Conservation (phyloP, 2,797 vertebrate genomes). For the Synanceia verrucosa region DNA sequence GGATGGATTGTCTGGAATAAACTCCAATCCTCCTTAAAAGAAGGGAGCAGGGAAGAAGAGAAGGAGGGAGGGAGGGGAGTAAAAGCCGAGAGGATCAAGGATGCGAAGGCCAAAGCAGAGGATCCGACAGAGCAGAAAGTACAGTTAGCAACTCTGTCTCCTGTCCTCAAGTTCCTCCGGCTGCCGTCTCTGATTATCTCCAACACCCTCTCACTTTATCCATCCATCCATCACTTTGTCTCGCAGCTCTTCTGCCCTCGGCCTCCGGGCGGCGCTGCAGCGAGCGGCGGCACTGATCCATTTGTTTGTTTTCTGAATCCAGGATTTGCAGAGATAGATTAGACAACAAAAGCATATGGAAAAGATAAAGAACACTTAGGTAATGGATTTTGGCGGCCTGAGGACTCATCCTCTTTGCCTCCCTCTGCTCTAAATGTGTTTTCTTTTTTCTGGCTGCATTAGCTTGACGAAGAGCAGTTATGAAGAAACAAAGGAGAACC, state of each 20-base stretch:
- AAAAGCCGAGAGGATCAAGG: conserved; percentile 74
- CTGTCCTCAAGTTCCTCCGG: conserved; percentile 40
- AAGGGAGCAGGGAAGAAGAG: conserved; percentile 50
- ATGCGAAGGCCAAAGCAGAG: conserved; percentile 68
- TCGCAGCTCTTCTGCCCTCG: conserved; percentile 41
- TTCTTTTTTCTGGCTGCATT: conserved; percentile 46
- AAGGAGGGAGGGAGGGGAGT: conserved; percentile 16
- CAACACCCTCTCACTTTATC: conserved; percentile 9
- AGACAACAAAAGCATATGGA: conserved; percentile 86
- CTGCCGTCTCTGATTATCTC: conserved; percentile 34
- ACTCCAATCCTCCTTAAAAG: conserved; percentile 81
- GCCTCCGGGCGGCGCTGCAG: conserved; percentile 70
- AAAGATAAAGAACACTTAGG: conserved; percentile 84
- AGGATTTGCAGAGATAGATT: conserved; percentile 89
- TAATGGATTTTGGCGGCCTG: conserved; percentile 85
- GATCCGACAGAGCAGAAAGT: conserved; percentile 61
- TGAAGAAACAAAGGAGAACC: conserved; percentile 4
- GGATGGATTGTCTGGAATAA: conserved; percentile 82
- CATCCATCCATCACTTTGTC: neutral
- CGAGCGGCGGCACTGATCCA: conserved; percentile 66
- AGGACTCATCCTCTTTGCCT: conserved; percentile 78
- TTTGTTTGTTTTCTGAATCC: conserved; percentile 87
- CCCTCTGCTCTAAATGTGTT: conserved; percentile 73
- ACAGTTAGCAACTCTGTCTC: conserved; percentile 55
- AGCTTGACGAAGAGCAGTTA: conserved; percentile 22